Evolutionary conservation across 2,797 vertebrate species (phyloP).

Genomic region (Chrysolophus pictus): DNA sequence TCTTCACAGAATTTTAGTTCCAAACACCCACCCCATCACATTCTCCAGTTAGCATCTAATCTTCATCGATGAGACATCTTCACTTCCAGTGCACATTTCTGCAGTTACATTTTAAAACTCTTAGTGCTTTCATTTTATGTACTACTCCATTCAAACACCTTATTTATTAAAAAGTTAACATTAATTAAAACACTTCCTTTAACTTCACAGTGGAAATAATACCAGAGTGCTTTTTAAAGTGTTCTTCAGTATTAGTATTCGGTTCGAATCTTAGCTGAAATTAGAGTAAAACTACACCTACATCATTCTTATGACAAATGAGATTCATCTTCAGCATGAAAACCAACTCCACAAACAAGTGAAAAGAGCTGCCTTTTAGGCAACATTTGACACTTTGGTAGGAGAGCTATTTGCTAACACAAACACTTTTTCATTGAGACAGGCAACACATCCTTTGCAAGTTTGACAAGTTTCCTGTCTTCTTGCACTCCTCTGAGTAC

Average conservation of each 20-base stretch:
- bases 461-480: not conserved
- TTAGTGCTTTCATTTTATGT: not conserved
- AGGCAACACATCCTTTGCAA: rapidly evolving
- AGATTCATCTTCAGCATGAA: not conserved
- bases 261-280: not conserved
- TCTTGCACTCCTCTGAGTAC: not conserved
- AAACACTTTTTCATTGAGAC: not conserved
- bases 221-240: not conserved
- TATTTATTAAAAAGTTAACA: not conserved
- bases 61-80: not conserved
- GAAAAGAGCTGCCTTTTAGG: not conserved
- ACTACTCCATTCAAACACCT: not conserved
- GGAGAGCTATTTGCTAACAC: not conserved
- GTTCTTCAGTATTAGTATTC: not conserved
- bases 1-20: not conserved
- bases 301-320: not conserved
- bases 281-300: not conserved
- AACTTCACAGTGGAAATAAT: not conserved
- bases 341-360: not conserved
- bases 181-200: not conserved
- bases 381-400: not conserved
- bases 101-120: not conserved
- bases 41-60: not conserved
- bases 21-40: not conserved
- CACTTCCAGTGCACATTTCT: not conserved